A percentile compares a stretch with the other conserved stretches of the same genome.
Conservation (phyloP, 2,888 invertebrate genomes). For the Ommatoiulus sabulosus region DNA sequence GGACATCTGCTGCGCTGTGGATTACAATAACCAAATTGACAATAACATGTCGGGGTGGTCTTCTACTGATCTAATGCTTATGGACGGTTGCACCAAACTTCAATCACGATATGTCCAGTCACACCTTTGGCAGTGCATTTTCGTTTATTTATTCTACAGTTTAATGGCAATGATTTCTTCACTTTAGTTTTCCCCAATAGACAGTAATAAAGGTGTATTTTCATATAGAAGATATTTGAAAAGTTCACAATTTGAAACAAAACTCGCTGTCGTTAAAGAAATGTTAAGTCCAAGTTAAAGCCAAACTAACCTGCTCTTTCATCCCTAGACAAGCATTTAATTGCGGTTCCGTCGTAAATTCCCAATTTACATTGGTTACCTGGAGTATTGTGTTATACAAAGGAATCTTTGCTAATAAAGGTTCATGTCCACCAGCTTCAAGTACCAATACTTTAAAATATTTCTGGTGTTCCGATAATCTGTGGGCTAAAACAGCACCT, state of each 20-base stretch:
- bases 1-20: slow-evolving; percentile 54
- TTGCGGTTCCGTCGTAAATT: slow-evolving; percentile 91
- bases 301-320: slow-evolving; percentile 50
- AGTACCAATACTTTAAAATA: not conserved
- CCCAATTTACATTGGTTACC: slow-evolving; percentile 79
- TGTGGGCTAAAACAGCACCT: not conserved
- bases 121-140: no score
- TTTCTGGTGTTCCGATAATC: not conserved
- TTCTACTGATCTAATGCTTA: not conserved
- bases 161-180: no score
- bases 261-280: not conserved
- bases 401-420: slow-evolving; percentile 59
- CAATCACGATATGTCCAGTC: no score
- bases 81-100: no score
- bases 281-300: not conserved
- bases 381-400: slow-evolving; percentile 62
- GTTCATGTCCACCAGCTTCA: not conserved
- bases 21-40: not conserved
- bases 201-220: no score
- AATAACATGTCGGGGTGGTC: no score
- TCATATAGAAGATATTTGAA: not conserved
- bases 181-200: no score
- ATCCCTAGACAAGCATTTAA: slow-evolving; percentile 60
- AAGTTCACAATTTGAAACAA: not conserved
- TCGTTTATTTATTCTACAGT: no score